phyloP scores from a whole-genome alignment of 2,797 vertebrate species.

The Crenuchus spilurus region DNA sequence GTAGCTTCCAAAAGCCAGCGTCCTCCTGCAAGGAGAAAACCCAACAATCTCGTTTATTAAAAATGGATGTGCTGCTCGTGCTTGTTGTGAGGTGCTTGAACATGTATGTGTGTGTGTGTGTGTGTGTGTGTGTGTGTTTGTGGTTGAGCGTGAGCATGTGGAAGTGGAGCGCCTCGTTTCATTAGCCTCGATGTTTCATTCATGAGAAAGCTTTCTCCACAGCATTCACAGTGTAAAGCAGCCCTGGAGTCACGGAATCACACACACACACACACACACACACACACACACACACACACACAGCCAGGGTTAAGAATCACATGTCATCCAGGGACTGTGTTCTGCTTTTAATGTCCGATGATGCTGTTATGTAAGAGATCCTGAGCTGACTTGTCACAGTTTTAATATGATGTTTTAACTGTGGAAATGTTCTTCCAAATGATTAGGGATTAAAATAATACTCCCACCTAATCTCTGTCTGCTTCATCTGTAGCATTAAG shows the following conservation, averaged over 20 bases:
- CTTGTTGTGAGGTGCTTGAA: constrained; percentile 7
- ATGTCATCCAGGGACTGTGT: not conserved
- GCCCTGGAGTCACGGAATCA: constrained; percentile 36
- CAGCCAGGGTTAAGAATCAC: not conserved
- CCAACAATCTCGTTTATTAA: constrained; percentile 56
- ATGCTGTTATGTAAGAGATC: not conserved
- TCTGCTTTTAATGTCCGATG: not conserved
- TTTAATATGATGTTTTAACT: not conserved
- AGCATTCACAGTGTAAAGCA: constrained; percentile 3
- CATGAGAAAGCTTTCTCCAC: constrained; percentile 53
- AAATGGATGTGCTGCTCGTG: constrained; percentile 54
- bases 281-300: not conserved
- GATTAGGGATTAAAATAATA: not conserved
- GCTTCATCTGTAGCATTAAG: not conserved
- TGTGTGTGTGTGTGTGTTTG: constrained; percentile 25
- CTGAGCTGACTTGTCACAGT: not conserved
- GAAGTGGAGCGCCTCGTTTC: constrained; percentile 50
- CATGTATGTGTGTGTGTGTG: constrained; percentile 29
- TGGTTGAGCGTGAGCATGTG: constrained; percentile 19
- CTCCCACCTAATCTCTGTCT: not conserved
- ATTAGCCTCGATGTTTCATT: constrained; percentile 64
- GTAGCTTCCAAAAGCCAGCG: not conserved
- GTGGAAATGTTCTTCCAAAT: not conserved
- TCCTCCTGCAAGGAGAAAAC: not conserved
- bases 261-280: not conserved